Conservation (phyloP, 2,797 vertebrate species). For the Bryconaethiops microstoma region DNA sequence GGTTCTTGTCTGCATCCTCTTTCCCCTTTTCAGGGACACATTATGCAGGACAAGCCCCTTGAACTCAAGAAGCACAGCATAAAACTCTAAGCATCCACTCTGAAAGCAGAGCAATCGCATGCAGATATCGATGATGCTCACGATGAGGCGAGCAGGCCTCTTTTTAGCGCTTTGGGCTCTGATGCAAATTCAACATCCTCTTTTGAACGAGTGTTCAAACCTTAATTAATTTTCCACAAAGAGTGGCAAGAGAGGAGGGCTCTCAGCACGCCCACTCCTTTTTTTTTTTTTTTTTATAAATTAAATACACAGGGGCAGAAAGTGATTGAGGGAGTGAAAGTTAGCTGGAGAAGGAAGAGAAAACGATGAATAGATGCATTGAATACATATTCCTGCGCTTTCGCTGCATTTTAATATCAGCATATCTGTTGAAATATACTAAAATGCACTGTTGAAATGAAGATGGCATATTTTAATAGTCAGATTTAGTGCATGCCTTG, state of each 20-base stretch:
- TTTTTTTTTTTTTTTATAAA: not conserved
- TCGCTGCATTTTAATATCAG: too few relatives aligned
- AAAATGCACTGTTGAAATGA: too few relatives aligned
- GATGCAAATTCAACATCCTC: slow-evolving; percentile 45
- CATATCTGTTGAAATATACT: too few relatives aligned
- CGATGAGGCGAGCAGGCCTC: slow-evolving; percentile 20
- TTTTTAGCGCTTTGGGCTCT: slow-evolving; percentile 50
- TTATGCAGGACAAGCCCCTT: slow-evolving; percentile 25
- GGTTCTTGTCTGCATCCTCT: not conserved
- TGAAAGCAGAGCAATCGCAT: slow-evolving; percentile 34
- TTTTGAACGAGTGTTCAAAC: slow-evolving; percentile 21
- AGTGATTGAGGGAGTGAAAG: not conserved
- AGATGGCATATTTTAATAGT: too few relatives aligned
- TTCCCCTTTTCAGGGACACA: slow-evolving; percentile 10
- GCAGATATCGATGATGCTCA: slow-evolving; percentile 25
- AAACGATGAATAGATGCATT: too few relatives aligned
- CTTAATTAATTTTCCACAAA: slow-evolving; percentile 44
- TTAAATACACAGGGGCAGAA: not conserved
- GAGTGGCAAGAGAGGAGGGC: slow-evolving; percentile 45
- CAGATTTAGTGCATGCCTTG: too few relatives aligned
- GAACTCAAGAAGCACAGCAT: slow-evolving; percentile 1
- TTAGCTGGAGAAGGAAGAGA: not conserved
- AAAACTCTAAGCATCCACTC: slow-evolving; percentile 26
- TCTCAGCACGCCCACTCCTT: slow-evolving; percentile 38
- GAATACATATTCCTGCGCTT: too few relatives aligned